A percentile compares a stretch with the other conserved stretches of the same genome.
Conservation (phyloP, 1,140 invertebrate genomes). For the Intoshia linei region DNA sequence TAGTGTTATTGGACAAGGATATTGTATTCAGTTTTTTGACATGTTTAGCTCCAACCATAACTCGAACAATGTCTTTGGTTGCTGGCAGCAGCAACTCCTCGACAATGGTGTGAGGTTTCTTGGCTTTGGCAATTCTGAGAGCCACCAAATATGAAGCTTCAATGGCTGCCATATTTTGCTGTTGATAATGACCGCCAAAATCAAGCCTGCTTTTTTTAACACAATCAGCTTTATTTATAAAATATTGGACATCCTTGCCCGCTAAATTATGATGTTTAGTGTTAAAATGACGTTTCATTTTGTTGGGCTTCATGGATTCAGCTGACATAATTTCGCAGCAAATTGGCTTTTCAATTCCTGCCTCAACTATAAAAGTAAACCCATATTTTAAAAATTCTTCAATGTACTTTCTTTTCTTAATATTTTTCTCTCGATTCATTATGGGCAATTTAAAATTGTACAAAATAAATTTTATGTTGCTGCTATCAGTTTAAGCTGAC, state of each 20-base stretch:
- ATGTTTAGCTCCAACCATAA: constrained; percentile 11
- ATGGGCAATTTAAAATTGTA: no score
- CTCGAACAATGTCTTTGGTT: constrained; percentile 11
- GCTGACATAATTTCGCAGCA: no score
- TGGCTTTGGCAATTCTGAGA: constrained; percentile 12
- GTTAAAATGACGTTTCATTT: no score
- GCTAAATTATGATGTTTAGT: no score
- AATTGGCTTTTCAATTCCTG: no score
- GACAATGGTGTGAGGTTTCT: constrained; percentile 16
- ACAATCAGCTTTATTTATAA: constrained; percentile 8
- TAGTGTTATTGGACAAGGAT: constrained; percentile 9
- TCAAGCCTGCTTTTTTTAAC: constrained; percentile 7
- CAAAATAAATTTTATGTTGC: no score
- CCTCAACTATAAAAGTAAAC: no score
- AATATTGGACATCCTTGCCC: constrained; percentile 4
- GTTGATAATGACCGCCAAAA: constrained; percentile 5
- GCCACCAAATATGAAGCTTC: constrained; percentile 9
- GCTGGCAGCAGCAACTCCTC: constrained; percentile 15
- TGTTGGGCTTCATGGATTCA: no score
- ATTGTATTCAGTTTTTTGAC: constrained; percentile 6
- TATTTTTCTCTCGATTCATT: no score
- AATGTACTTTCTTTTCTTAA: no score
- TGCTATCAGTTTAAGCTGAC: no score
- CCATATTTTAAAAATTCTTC: no score
- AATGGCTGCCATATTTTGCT: constrained; percentile 8